Percentiles rank a stretch among this genome's conserved stretches.
phyloP scores from a whole-genome alignment of 1,140 invertebrate genomes.

The Babylonia areolata region DNA sequence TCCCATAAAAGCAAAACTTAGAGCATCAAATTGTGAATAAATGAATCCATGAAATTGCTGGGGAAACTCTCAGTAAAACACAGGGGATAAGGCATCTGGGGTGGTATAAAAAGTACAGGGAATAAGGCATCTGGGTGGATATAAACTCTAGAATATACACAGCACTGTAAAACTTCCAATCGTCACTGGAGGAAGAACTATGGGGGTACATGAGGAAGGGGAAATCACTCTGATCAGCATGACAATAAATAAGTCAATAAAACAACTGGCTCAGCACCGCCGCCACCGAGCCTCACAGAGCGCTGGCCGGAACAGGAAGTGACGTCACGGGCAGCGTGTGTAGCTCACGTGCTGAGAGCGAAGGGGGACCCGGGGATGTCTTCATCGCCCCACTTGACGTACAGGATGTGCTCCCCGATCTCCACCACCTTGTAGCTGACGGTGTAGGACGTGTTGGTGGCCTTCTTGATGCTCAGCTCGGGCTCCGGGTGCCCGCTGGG shows the following conservation, averaged over 20 bases:
- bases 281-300: neutral
- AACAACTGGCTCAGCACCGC: no score
- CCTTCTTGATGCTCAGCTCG: conserved; percentile 94
- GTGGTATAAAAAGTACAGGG: no score
- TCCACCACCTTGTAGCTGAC: conserved; percentile 71
- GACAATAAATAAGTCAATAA: no score
- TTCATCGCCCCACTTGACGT: conserved; percentile 97
- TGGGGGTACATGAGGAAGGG: neutral
- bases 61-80: no score
- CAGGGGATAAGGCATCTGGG: no score
- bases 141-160: neutral
- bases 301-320: neutral
- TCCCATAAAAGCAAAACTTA: no score
- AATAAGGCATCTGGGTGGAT: no score
- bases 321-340: neutral
- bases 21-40: no score
- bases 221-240: neutral
- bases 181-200: neutral
- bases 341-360: conserved; percentile 67
- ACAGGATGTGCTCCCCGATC: conserved; percentile 92
- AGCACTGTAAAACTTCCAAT: no score
- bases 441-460: conserved; percentile 90
- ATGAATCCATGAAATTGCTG: no score
- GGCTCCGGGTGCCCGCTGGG: conserved; percentile 91
- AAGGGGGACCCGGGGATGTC: conserved; percentile 97